phyloP scores from a whole-genome alignment of 2,113 vertebrate species.

The Seriola dumerili region DNA sequence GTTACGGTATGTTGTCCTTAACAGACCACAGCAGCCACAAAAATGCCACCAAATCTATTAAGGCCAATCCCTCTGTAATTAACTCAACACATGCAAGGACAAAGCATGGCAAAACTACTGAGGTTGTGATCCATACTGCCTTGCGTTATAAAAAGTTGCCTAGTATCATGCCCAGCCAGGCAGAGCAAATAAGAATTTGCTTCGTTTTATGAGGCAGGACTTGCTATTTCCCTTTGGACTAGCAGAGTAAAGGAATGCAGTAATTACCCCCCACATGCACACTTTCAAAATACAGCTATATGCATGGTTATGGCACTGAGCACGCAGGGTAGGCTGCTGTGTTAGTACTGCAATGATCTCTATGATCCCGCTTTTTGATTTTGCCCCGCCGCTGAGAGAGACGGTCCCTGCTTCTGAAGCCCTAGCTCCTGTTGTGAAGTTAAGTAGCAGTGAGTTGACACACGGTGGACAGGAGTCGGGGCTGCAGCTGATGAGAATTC shows the following conservation, averaged over 20 bases:
- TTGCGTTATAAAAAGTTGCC: slow-evolving; percentile 29
- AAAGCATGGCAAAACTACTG: slow-evolving; percentile 28
- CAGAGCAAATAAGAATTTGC: slow-evolving; percentile 49
- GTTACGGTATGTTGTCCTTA: slow-evolving; percentile 54
- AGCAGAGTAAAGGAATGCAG: slow-evolving; percentile 61
- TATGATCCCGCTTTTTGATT: slow-evolving; percentile 27
- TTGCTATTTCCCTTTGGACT: slow-evolving; percentile 54
- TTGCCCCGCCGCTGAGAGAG: slow-evolving; percentile 16
- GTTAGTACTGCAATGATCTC: slow-evolving; percentile 1
- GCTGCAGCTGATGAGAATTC: neutral
- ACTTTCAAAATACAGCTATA: slow-evolving; percentile 20
- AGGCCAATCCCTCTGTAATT: slow-evolving; percentile 68
- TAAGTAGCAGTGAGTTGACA: slow-evolving; percentile 1
- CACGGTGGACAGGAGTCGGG: slow-evolving; percentile 1
- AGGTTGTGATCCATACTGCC: slow-evolving; percentile 33
- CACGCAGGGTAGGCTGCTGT: slow-evolving; percentile 6
- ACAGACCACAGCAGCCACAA: slow-evolving; percentile 65
- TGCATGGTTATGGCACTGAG: slow-evolving; percentile 7
- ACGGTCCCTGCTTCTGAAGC: neutral
- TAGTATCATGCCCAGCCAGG: slow-evolving; percentile 43
- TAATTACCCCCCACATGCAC: slow-evolving; percentile 51
- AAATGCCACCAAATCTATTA: slow-evolving; percentile 71
- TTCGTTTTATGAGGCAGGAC: slow-evolving; percentile 59
- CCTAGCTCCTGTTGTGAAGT: neutral
- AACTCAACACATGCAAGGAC: slow-evolving; percentile 64